Evolutionary conservation across 2,113 vertebrate genomes (phyloP).

Genomic region (Alouatta palliata): DNA sequence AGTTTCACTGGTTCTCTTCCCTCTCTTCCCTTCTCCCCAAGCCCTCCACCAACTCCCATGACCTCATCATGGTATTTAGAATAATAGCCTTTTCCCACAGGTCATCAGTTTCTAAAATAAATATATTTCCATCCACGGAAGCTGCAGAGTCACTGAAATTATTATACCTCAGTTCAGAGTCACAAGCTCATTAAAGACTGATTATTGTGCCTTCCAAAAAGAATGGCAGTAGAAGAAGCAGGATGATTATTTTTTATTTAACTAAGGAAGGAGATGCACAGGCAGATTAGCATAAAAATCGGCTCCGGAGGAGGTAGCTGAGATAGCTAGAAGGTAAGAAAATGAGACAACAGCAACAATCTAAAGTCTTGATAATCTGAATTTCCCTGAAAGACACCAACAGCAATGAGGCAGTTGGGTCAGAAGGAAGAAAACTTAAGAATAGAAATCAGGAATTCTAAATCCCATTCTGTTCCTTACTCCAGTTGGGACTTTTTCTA

Average conservation of each 20-base stretch:
- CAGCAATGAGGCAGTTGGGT: not conserved
- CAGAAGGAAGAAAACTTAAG: not conserved
- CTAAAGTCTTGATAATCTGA: not conserved
- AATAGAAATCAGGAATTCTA: not conserved
- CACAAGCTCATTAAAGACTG: constrained; percentile 64
- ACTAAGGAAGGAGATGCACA: constrained; percentile 23
- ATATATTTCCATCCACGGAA: constrained; percentile 76
- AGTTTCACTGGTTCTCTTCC: constrained; percentile 46
- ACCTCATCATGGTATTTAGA: constrained; percentile 80
- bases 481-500: not conserved
- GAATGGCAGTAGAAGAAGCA: not conserved
- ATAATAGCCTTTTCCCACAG: constrained; percentile 79
- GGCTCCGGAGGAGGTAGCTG: not conserved
- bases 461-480: not conserved
- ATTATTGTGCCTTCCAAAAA: constrained; percentile 67
- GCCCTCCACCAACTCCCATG: constrained; percentile 69
- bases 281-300: not conserved
- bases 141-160: constrained; percentile 68
- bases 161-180: constrained; percentile 72
- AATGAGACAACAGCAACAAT: not conserved
- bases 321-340: constrained; percentile 1
- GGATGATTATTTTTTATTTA: constrained; percentile 29
- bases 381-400: not conserved
- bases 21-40: not conserved
- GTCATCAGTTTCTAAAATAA: constrained; percentile 81